A percentile compares a stretch with the other conserved stretches of the same genome.
phyloP scores from a whole-genome alignment of 2,797 vertebrate species.

The Dicrostonyx torquatus region DNA sequence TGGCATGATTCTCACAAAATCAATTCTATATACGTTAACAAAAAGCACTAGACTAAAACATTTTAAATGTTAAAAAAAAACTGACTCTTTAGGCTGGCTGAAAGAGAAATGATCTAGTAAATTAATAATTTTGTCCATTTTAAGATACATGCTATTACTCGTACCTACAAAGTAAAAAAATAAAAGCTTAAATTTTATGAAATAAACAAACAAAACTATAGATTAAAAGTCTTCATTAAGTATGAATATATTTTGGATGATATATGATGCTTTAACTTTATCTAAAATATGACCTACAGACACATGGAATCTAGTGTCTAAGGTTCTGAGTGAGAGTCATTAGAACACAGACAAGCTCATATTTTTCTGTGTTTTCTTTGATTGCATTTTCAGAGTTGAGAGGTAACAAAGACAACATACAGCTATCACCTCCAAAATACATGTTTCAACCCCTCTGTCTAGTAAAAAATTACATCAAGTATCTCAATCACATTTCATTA shows the following conservation, averaged over 20 bases:
- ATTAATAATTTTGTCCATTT: conserved; percentile 15
- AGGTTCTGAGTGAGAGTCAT: background rate
- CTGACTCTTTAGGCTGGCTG: background rate
- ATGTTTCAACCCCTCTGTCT: background rate
- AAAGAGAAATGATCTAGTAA: background rate
- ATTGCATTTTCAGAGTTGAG: background rate
- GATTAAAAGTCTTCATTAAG: background rate
- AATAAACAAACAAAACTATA: background rate
- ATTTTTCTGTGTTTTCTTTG: background rate
- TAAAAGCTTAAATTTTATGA: background rate
- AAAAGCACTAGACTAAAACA: conserved; percentile 18
- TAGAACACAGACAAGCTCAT: background rate
- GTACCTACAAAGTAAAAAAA: background rate
- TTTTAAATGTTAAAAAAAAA: background rate
- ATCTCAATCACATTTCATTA: background rate
- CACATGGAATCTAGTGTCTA: background rate
- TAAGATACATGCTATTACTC: background rate
- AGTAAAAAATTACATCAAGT: background rate
- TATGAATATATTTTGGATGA: background rate
- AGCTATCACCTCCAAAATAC: background rate
- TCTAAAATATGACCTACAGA: background rate
- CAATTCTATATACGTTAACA: background rate
- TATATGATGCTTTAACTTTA: background rate
- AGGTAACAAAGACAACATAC: background rate
- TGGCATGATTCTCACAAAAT: conserved; percentile 37